Percentiles rank a stretch among this genome's conserved stretches.
These are phyloP conservation scores for Nanger granti DNA, from an alignment of 2,113 vertebrate genomes.

Conservation along the genomic window DNA sequence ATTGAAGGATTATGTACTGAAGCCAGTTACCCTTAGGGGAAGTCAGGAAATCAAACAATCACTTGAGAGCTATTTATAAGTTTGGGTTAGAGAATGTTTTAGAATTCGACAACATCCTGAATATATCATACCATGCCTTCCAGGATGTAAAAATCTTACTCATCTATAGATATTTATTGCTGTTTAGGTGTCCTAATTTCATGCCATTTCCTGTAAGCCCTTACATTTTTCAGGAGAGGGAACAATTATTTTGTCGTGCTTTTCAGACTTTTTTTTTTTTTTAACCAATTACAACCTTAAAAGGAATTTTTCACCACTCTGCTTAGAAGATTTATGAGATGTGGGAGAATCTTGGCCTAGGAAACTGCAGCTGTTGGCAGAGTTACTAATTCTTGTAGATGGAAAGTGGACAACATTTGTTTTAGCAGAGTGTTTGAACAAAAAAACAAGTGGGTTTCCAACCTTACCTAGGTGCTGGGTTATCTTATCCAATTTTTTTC, in stretches of 20 bases:
- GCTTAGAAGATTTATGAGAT: neutral
- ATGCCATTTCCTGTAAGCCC: neutral
- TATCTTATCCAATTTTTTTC: neutral
- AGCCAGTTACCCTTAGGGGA: neutral
- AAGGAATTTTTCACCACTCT: neutral
- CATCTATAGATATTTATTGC: neutral
- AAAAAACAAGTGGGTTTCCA: neutral
- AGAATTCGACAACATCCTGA: neutral
- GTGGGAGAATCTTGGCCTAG: neutral
- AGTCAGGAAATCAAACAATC: neutral
- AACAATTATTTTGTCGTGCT: neutral
- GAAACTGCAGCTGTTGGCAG: neutral
- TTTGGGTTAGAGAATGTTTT: neutral
- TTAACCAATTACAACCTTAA: neutral
- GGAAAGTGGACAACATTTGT: neutral
- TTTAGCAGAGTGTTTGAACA: neutral
- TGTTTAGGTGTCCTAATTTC: neutral
- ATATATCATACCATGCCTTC: neutral
- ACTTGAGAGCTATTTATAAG: neutral
- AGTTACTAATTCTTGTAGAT: neutral
- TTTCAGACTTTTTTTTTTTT: neutral
- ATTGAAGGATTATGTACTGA: neutral
- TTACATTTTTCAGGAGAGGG: neutral
- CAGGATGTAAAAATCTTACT: neutral
- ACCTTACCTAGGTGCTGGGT: neutral